Percentiles rank a stretch among this genome's conserved stretches.
phyloP scores from a whole-genome alignment of 2,113 vertebrate species.

The Scopus umbretta region DNA sequence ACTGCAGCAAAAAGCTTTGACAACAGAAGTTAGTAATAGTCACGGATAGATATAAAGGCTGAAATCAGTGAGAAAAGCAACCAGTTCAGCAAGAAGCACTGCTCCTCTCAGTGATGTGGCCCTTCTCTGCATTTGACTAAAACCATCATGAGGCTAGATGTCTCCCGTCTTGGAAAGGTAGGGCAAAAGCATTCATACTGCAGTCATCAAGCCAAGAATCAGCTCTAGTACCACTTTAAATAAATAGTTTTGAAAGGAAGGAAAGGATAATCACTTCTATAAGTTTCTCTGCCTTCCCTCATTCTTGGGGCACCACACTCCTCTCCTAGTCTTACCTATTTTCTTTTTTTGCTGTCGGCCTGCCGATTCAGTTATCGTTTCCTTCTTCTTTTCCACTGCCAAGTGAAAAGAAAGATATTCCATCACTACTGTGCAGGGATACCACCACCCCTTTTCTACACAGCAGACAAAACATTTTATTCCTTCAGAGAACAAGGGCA shows the following conservation, averaged over 20 bases:
- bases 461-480: not conserved
- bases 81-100: not conserved
- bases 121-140: not conserved
- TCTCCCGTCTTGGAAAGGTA: not conserved
- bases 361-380: slow-evolving; percentile 95
- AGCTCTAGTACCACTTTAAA: not conserved
- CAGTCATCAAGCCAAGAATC: not conserved
- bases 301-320: not conserved
- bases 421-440: not conserved
- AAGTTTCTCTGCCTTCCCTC: not conserved
- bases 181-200: not conserved
- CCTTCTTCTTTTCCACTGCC: slow-evolving; percentile 98
- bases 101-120: not conserved
- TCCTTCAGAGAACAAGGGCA: not conserved
- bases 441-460: not conserved
- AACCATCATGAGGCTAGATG: not conserved
- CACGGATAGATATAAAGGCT: not conserved
- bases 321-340: slow-evolving; percentile 80
- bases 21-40: not conserved
- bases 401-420: slow-evolving; percentile 17
- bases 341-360: slow-evolving; percentile 98
- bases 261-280: not conserved
- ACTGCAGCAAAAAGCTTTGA: not conserved
- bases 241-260: not conserved
- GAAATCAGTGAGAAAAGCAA: not conserved